Evolutionary conservation across 2,113 vertebrate species (phyloP).

Genomic region (Pholis gunnellus): DNA sequence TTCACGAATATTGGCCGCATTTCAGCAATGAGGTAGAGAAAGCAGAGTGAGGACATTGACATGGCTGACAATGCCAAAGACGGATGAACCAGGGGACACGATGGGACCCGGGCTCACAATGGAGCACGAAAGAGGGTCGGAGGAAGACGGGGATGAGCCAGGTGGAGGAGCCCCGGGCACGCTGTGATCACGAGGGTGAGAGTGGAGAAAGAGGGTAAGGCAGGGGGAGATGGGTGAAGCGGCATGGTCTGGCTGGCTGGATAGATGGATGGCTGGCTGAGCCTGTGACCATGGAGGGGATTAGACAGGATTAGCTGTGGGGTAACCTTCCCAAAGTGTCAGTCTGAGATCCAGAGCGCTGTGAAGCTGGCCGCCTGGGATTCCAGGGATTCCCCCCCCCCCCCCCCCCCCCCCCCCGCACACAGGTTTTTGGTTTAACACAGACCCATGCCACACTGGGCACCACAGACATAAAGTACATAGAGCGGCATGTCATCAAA

Average conservation of each 20-base stretch:
- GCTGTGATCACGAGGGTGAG: slow-evolving; percentile 32
- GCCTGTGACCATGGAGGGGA: slow-evolving; percentile 82
- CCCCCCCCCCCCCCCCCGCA: no score
- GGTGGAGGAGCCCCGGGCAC: slow-evolving; percentile 1
- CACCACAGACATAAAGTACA: slow-evolving; percentile 52
- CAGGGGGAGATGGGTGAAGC: slow-evolving; percentile 64
- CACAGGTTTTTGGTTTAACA: slow-evolving; percentile 72
- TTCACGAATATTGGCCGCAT: neutral
- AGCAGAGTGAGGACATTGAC: neutral
- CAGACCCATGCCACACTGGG: slow-evolving; percentile 55
- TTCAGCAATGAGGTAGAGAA: neutral
- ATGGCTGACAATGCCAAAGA: neutral
- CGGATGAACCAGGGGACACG: neutral
- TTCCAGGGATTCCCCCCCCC: no score
- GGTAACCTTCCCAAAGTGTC: slow-evolving; percentile 90
- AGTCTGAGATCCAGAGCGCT: slow-evolving; percentile 85
- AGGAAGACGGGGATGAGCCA: slow-evolving; percentile 33
- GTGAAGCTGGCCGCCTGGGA: slow-evolving; percentile 82
- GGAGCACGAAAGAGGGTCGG: slow-evolving; percentile 9
- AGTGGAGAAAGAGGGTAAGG: slow-evolving; percentile 47
- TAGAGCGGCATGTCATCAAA: slow-evolving; percentile 33
- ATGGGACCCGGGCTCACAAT: neutral
- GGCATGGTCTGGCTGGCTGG: slow-evolving; percentile 53
- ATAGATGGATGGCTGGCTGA: slow-evolving; percentile 65
- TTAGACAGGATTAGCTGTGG: slow-evolving; percentile 83